A percentile compares a stretch with the other conserved stretches of the same genome.
Conservation (phyloP, 1,140 invertebrate genomes). For the Drosophila prosaltans region DNA sequence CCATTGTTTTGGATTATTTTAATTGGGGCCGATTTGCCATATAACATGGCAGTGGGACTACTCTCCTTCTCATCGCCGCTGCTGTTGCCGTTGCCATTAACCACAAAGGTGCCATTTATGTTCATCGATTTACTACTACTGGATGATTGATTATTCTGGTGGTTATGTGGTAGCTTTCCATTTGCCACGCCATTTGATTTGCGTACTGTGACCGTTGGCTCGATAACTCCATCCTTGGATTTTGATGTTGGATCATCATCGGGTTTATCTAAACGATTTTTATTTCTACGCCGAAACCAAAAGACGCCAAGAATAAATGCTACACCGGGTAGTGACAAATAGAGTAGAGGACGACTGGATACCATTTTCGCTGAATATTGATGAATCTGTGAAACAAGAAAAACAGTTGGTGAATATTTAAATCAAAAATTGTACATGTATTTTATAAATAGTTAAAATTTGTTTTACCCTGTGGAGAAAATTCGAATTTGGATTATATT, state of each 20-base stretch:
- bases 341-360: conserved; percentile 82
- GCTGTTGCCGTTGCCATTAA: conserved; percentile 27
- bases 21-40: conserved; percentile 82
- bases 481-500: no score
- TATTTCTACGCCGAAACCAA: conserved; percentile 83
- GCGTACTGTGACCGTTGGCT: conserved; percentile 28
- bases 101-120: conserved; percentile 45
- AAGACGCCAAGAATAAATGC: conserved; percentile 81
- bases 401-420: no score
- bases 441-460: no score
- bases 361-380: conserved; percentile 83
- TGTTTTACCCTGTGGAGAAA: no score
- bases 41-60: conserved; percentile 67
- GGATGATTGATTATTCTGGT: background rate
- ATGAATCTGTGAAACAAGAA: conserved; percentile 18
- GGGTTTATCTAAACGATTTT: conserved; percentile 75
- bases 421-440: no score
- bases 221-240: conserved; percentile 15
- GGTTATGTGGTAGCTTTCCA: conserved; percentile 48
- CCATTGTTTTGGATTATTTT: conserved; percentile 77
- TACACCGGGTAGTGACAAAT: conserved; percentile 82
- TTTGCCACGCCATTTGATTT: conserved; percentile 59
- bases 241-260: conserved; percentile 57
- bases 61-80: conserved; percentile 60
- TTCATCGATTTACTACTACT: conserved; percentile 64